phyloP scores from a whole-genome alignment of 2,797 vertebrate species.

The Staurois parvus region DNA sequence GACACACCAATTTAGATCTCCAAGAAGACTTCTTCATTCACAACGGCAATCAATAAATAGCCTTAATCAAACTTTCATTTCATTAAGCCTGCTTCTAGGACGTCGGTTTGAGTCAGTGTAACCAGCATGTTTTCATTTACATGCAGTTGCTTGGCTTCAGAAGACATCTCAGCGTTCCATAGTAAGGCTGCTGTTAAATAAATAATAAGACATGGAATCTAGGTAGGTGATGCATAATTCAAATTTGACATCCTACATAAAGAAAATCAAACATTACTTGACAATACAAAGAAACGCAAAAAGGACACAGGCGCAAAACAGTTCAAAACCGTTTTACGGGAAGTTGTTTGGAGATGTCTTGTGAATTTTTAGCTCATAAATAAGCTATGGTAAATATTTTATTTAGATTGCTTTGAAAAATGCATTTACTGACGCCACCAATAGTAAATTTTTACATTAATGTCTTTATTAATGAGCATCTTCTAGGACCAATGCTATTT shows the following conservation, averaged over 20 bases:
- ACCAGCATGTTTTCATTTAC: conserved; percentile 38
- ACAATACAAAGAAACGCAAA: conserved; percentile 59
- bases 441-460: conserved; percentile 15
- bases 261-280: conserved; percentile 58
- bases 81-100: conserved; percentile 18
- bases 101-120: conserved; percentile 10
- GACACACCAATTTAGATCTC: conserved; percentile 6
- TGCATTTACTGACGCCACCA: not conserved
- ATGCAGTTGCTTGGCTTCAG: conserved; percentile 22
- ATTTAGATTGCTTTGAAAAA: conserved; percentile 23
- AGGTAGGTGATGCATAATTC: conserved; percentile 61
- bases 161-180: conserved; percentile 38
- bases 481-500: not conserved
- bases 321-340: conserved; percentile 49
- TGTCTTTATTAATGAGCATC: not conserved
- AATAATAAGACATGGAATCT: conserved; percentile 58
- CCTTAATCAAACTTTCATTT: conserved; percentile 34
- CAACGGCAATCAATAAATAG: conserved; percentile 22
- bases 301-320: conserved; percentile 48
- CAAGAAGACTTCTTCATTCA: conserved; percentile 13
- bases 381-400: conserved; percentile 52
- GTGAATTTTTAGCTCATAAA: conserved; percentile 50
- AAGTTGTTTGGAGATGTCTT: conserved; percentile 53
- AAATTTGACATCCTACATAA: conserved; percentile 60
- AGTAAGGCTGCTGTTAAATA: conserved; percentile 54